Evolutionary conservation across 2,113 vertebrate species (phyloP).

Genomic region (Gambusia affinis): DNA sequence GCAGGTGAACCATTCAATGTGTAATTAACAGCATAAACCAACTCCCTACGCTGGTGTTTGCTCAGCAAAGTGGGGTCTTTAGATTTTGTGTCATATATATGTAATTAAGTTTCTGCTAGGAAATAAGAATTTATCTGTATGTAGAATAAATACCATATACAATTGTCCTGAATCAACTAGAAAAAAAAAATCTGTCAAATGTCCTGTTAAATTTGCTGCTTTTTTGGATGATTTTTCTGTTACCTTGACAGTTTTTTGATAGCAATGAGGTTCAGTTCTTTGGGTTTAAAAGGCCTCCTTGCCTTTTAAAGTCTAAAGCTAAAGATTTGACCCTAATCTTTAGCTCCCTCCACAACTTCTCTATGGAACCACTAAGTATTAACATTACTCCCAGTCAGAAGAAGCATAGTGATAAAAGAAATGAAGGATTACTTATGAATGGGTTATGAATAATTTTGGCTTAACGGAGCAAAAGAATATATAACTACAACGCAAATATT

Average conservation of each 20-base stretch:
- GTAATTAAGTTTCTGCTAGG: not conserved
- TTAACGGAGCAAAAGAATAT: not conserved
- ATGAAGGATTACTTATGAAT: not conserved
- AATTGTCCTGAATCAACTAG: not conserved
- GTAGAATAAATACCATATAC: not conserved
- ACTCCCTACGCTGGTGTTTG: not conserved
- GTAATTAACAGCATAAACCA: conserved; percentile 1
- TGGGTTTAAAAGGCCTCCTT: not conserved
- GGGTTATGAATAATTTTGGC: not conserved
- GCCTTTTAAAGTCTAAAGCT: not conserved
- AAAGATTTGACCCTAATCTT: not conserved
- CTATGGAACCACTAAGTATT: not conserved
- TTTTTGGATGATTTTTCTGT: not conserved
- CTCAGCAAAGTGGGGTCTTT: not conserved
- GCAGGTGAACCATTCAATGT: not conserved
- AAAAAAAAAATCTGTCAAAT: no score
- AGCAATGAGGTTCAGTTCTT: not conserved
- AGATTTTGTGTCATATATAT: no score
- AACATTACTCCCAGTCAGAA: no score
- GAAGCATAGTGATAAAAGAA: not conserved
- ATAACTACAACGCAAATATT: not conserved
- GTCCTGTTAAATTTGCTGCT: not conserved
- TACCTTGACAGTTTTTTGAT: not conserved
- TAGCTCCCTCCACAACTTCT: not conserved
- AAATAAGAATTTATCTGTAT: not conserved